Evolutionary conservation across 2,113 vertebrate species (phyloP), one percentile per base, ranked within the genome.

Genomic region (Copsychus sechellarum): DNA sequence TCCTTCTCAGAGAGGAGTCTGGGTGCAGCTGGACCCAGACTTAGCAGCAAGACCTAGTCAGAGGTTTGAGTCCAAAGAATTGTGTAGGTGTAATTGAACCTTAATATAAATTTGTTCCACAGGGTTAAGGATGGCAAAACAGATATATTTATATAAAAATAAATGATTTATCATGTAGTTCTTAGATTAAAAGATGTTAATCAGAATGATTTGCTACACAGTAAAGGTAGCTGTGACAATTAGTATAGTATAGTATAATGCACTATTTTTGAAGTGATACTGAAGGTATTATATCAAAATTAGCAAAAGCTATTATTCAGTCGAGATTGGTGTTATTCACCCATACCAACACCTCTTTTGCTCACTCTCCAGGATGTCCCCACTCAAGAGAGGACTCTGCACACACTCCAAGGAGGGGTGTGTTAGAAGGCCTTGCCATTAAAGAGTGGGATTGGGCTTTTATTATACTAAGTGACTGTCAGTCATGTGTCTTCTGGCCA

Each of bases 381-480:
- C 31, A 20, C 20, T 43, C 19, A 5, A 24, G 20, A 31, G 54
- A 57, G 56, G 31, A 42, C 65, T 58, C 53, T 70, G 45, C 65
- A 29, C 34, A 15, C 47, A 36, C 25, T 34, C 45, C 25, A 43
- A 3, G 38, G 25, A 61, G 38, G 33, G 36, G 0, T 25, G 33
- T 83, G 33, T 21, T 61, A 25, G 20, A 16, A 61, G 33, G 19
- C 25, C 16, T 50, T 51, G 54, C 24, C 31, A 34, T 19, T 51
- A 11, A 34, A 42, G 6, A 20, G 25, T 51, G 31, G 31, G 21
- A 24, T 20, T 43, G 36, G 56, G 56, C 6, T 71, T 51, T 51
- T 31, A 6, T 2, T 15, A 34, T 7, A 19, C 7, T 11, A 14
- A 65, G 21, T 45, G 57, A 1, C 29, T 7, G 1, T 43, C 38